Percentiles rank a stretch among this genome's conserved stretches.
phyloP scores from a whole-genome alignment of 2,113 vertebrate genomes.

The Crotalus tigris region DNA sequence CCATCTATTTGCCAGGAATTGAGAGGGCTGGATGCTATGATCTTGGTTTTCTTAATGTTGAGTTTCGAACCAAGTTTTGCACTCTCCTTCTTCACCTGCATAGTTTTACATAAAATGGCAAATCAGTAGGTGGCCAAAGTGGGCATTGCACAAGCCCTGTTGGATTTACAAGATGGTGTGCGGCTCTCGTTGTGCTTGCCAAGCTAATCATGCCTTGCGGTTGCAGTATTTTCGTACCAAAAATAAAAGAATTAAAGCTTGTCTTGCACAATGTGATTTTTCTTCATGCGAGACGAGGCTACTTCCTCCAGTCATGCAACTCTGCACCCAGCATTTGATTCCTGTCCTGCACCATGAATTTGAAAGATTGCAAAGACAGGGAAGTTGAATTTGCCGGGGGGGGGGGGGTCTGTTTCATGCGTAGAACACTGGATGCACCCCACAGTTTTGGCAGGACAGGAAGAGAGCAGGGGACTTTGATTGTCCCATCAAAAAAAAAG shows the following conservation, averaged over 20 bases:
- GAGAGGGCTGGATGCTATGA: too few species aligned
- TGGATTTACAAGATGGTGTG: neutral
- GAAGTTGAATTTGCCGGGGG: neutral
- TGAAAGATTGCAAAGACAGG: neutral
- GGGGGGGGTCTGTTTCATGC: neutral
- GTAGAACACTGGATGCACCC: too few species aligned
- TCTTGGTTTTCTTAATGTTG: too few species aligned
- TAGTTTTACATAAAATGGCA: neutral
- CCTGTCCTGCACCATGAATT: neutral
- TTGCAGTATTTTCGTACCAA: neutral
- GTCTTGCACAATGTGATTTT: neutral
- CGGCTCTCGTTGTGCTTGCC: neutral
- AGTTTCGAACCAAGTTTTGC: too few species aligned
- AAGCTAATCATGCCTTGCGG: too few species aligned
- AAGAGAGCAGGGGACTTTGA: neutral
- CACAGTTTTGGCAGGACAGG: neutral
- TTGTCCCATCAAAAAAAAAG: neutral
- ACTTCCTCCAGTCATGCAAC: too few species aligned
- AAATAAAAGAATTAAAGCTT: neutral
- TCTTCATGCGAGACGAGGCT: neutral
- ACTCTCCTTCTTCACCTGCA: too few species aligned
- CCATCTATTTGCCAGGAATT: too few species aligned
- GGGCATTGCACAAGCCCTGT: neutral
- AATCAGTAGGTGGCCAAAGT: neutral
- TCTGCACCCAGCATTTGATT: neutral